Evolutionary conservation across 2,113 vertebrate genomes (phyloP), one percentile per base, ranked within the genome.

Genomic region (Xyliphius kryptos): DNA sequence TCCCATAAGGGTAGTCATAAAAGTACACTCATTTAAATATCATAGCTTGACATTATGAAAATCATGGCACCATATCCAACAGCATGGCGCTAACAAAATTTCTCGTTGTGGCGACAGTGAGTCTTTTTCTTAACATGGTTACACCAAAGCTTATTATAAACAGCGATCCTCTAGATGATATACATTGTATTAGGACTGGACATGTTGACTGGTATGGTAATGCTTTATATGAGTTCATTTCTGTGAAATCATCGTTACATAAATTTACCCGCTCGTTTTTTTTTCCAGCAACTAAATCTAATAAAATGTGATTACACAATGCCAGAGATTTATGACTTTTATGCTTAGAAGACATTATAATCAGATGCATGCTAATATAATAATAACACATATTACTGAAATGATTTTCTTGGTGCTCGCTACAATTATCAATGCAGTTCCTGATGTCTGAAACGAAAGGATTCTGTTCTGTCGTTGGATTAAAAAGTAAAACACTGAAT

Each of bases 301-400:
- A 57, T 15, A 15, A 22, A 12, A 65, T 37, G 11, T 9, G 26
- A 66, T 57, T 66, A 57, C 32, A 32, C 21, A 40, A 56, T 12
- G 1, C 36, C 32, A 6, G 11, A 36, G 5, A 49, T 26, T 49
- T 40, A 21, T 56, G 61, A n/a, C 19, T 44, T 36, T 36, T 63
- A 46, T 56, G 56, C n/a, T 26, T 46, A 58, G 9, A 6, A 26
- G 19, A 41, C 17, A 56, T 20, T n/a, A 12, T 43, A 44, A 44
- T 26, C 20, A 22, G 14, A 21, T 3, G 40, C 12, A 56, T 14
- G 17, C 21, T 16, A 26, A 58, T 58, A 26, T 58, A 26, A 58
- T 57, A 5, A 12, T 46, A 37, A 46, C 10, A 11, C 40, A 16
- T 56, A 26, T 16, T 56, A 32, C 10, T 52, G 51, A 53, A 13